Conservation (phyloP, 2,797 vertebrate genomes). For the Channa striata region DNA sequence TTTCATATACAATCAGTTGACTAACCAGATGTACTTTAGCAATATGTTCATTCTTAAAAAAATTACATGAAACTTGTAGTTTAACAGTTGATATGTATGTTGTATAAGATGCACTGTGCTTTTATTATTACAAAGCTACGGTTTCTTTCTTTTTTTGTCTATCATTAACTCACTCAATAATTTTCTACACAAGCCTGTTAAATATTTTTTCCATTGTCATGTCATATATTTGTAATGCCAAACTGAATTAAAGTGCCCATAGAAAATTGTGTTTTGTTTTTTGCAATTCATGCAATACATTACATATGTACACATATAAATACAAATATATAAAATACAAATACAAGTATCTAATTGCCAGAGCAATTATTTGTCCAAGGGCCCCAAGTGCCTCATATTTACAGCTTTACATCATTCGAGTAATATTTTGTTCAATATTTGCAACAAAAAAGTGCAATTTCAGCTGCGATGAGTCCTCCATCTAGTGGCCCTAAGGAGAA, state of each 20-base stretch:
- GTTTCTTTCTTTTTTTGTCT: constrained; percentile 37
- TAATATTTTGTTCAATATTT: too few relatives aligned
- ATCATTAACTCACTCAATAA: constrained; percentile 33
- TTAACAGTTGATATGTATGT: constrained; percentile 30
- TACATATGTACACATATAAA: too few relatives aligned
- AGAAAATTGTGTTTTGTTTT: constrained; percentile 41
- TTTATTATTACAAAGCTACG: constrained; percentile 41
- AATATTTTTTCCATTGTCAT: constrained; percentile 67
- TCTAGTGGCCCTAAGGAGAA: too few relatives aligned
- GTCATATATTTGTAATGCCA: constrained; percentile 86
- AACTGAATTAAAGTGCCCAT: constrained; percentile 91
- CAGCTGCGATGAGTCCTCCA: too few relatives aligned
- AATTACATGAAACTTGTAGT: constrained; percentile 15
- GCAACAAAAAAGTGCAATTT: too few relatives aligned
- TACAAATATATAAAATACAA: too few relatives aligned
- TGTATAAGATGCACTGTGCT: constrained; percentile 44
- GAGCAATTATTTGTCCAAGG: too few relatives aligned
- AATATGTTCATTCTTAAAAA: constrained; percentile 2
- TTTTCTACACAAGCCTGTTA: constrained; percentile 71
- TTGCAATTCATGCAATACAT: neutral
- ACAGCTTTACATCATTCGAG: too few relatives aligned
- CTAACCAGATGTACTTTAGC: constrained; percentile 36
- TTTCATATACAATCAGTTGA: constrained; percentile 20
- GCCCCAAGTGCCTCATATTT: too few relatives aligned
- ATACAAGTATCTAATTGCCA: too few relatives aligned